These are phyloP conservation scores for Otocyon megalotis DNA, from an alignment of 2,113 vertebrate genomes.

Conservation along the genomic window DNA sequence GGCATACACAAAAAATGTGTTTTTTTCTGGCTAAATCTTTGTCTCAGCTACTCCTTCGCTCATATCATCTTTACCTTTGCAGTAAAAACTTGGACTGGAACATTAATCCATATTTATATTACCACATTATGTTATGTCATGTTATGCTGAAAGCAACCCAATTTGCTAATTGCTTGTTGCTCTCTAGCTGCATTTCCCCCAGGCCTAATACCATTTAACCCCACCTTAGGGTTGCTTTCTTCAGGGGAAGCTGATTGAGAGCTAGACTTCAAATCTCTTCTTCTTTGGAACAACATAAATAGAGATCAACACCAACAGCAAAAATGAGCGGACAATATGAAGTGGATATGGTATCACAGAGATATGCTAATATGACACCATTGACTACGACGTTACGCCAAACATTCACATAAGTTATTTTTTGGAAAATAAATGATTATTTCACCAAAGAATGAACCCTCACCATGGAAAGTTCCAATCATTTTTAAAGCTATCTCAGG, in stretches of 20 bases:
- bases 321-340: constrained; percentile 59
- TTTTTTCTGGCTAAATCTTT: constrained; percentile 54
- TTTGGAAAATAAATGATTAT: constrained; percentile 36
- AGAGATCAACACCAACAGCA: constrained; percentile 61
- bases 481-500: neutral
- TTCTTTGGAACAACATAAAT: constrained; percentile 72
- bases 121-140: constrained; percentile 63
- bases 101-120: constrained; percentile 85
- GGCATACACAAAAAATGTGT: constrained; percentile 55
- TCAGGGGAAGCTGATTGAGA: constrained; percentile 79
- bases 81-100: constrained; percentile 75
- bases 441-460: neutral
- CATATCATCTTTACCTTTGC: constrained; percentile 59
- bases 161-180: constrained; percentile 81
- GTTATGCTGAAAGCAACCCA: constrained; percentile 79
- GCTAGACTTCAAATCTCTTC: constrained; percentile 64
- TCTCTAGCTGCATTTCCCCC: constrained; percentile 71
- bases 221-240: constrained; percentile 70
- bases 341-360: constrained; percentile 11
- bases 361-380: constrained; percentile 8
- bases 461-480: neutral
- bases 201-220: constrained; percentile 77
- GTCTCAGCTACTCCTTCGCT: constrained; percentile 61
- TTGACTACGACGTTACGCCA: neutral
- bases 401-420: neutral